phyloP scores from a whole-genome alignment of 2,888 invertebrate species.

The Bruchidius siliquastri region DNA sequence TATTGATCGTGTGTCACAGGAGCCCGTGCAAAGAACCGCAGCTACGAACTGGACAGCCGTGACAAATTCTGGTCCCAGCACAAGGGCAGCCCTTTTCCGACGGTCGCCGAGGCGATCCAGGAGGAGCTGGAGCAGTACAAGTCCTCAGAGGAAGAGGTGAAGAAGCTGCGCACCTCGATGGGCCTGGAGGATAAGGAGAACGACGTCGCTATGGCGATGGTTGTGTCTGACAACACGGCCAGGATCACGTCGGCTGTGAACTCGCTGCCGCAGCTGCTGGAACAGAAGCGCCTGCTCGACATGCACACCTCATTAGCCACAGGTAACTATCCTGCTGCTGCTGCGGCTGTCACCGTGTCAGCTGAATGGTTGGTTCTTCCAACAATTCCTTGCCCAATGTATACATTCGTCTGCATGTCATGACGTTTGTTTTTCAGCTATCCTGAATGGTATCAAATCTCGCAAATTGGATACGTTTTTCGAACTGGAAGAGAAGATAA shows the following conservation, averaged over 20 bases:
- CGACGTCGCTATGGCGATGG: slow-evolving; percentile 79
- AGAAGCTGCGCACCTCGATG: slow-evolving; percentile 90
- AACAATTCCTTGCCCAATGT: too few relatives aligned
- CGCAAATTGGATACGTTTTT: slow-evolving; percentile 93
- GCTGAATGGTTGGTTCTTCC: too few relatives aligned
- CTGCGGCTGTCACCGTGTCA: too few relatives aligned
- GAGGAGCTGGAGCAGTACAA: slow-evolving; percentile 92
- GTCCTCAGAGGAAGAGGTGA: slow-evolving; percentile 93
- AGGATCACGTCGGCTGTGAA: slow-evolving; percentile 92
- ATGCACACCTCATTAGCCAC: slow-evolving; percentile 99
- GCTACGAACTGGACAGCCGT: slow-evolving; percentile 83
- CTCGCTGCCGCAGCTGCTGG: slow-evolving; percentile 92
- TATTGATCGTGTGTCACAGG: slow-evolving; percentile 44
- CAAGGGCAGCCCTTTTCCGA: slow-evolving; percentile 90
- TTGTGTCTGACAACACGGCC: slow-evolving; percentile 89
- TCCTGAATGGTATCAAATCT: slow-evolving; percentile 79
- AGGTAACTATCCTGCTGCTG: slow-evolving; percentile 53
- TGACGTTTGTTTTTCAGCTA: too few relatives aligned
- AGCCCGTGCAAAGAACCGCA: slow-evolving; percentile 71
- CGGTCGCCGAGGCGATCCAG: slow-evolving; percentile 97
- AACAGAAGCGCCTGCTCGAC: slow-evolving; percentile 95
- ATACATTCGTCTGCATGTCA: too few relatives aligned
- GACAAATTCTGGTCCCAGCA: slow-evolving; percentile 93
- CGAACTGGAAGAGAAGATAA: slow-evolving; percentile 96
- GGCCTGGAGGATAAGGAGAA: slow-evolving; percentile 79